phyloP scores from a whole-genome alignment of 92 coral and sea anemone species.

The Epizoanthus stellaris region DNA sequence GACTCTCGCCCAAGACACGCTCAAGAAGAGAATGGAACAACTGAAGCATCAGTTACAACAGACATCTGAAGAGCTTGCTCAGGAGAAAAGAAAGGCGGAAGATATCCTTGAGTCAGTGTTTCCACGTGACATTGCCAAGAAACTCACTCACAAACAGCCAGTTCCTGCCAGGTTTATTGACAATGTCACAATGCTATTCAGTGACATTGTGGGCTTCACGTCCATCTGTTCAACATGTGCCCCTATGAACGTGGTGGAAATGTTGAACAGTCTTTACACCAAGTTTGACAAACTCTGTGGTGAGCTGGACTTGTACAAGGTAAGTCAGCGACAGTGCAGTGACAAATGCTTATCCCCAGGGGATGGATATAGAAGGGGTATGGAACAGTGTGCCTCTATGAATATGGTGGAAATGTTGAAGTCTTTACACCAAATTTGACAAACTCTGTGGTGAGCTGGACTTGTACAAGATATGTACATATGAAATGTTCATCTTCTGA shows the following conservation, averaged over 20 bases:
- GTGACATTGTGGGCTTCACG: conserved; percentile 94
- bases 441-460: conserved; percentile 81
- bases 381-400: conserved; percentile 47
- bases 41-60: conserved; percentile 75
- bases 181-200: conserved; percentile 86
- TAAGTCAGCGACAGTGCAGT: conserved; percentile 31
- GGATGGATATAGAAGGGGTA: too few species aligned
- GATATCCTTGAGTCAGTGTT: conserved; percentile 85
- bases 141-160: conserved; percentile 77
- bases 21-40: conserved; percentile 82
- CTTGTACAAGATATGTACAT: conserved; percentile 76
- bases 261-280: conserved; percentile 80
- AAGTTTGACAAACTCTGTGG: conserved; percentile 86
- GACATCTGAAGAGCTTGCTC: conserved; percentile 78
- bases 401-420: conserved; percentile 88
- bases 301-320: conserved; percentile 86
- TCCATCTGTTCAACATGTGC: conserved; percentile 85
- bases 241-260: conserved; percentile 92
- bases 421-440: conserved; percentile 82
- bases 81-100: conserved; percentile 87
- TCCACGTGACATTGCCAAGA: conserved; percentile 86
- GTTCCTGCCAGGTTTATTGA: conserved; percentile 84
- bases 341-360: too few species aligned
- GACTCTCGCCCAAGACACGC: conserved; percentile 84
- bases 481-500: too few species aligned